Conservation (phyloP, 2,888 invertebrate genomes). For the Sipha maydis region DNA sequence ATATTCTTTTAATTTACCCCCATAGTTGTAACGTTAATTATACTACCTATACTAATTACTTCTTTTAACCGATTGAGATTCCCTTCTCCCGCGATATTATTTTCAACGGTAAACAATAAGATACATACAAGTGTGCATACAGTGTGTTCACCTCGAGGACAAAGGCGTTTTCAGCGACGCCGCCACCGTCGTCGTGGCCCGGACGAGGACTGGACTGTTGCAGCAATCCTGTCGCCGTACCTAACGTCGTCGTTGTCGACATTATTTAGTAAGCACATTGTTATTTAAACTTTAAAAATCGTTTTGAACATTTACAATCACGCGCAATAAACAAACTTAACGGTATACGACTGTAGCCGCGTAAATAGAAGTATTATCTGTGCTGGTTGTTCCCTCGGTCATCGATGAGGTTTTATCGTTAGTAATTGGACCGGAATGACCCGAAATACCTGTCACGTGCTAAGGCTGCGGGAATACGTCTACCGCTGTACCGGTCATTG, state of each 20-base stretch:
- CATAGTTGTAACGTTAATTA: too few species aligned
- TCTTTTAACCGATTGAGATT: too few species aligned
- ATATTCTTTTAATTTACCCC: too few species aligned
- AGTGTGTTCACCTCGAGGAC: conserved; percentile 6
- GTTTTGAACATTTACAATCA: too few species aligned
- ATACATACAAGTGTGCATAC: background rate
- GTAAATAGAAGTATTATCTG: too few species aligned
- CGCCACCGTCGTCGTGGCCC: conserved; percentile 3
- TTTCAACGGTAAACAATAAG: background rate
- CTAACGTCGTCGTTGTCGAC: conserved; percentile 1
- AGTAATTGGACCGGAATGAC: background rate
- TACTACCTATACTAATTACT: too few species aligned
- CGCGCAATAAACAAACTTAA: too few species aligned
- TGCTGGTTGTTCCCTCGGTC: too few species aligned
- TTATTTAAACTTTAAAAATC: background rate
- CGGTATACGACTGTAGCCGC: background rate
- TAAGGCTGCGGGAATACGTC: background rate
- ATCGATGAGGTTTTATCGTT: background rate
- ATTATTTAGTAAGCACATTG: conserved; percentile 13
- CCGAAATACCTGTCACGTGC: background rate
- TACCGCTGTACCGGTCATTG: background rate
- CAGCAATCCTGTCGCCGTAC: background rate
- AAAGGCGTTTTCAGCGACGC: conserved; percentile 10
- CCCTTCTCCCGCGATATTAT: background rate
- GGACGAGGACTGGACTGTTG: background rate